Percentiles rank a stretch among this genome's conserved stretches.
Evolutionary conservation across 2,888 invertebrate species (phyloP).

Genomic region (Halocaridina rubra): DNA sequence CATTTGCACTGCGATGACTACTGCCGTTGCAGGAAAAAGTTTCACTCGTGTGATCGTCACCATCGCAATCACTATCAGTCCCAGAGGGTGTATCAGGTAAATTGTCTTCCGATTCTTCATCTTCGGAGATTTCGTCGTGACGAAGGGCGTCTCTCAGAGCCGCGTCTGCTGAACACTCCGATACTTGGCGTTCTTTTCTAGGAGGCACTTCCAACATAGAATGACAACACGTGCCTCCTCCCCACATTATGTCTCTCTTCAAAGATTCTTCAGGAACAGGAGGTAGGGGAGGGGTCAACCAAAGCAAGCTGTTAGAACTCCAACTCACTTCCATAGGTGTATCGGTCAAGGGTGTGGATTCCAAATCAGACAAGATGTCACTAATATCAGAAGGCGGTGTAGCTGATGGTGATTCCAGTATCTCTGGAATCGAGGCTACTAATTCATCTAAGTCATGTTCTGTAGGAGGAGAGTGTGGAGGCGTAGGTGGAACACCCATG

Average conservation of each 20-base stretch:
- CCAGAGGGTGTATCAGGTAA: slow-evolving; percentile 47
- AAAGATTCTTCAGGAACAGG: slow-evolving; percentile 20
- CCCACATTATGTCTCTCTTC: slow-evolving; percentile 47
- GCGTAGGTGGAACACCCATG: slow-evolving; percentile 21
- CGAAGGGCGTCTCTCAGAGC: slow-evolving; percentile 17
- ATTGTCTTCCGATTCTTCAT: slow-evolving; percentile 19
- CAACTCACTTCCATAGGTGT: neutral
- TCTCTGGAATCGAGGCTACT: slow-evolving; percentile 43
- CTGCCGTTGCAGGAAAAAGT: no score
- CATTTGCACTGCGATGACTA: slow-evolving; percentile 14
- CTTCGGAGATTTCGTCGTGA: slow-evolving; percentile 28
- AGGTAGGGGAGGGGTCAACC: neutral
- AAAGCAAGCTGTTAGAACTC: neutral
- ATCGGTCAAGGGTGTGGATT: neutral
- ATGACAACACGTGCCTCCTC: slow-evolving; percentile 13
- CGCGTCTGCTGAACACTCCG: slow-evolving; percentile 32
- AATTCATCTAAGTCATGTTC: slow-evolving; percentile 49
- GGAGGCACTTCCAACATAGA: neutral
- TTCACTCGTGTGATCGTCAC: slow-evolving; percentile 22
- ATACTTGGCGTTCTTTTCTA: slow-evolving; percentile 22
- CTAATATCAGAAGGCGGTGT: slow-evolving; percentile 39
- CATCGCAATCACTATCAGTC: slow-evolving; percentile 48
- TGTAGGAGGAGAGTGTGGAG: slow-evolving; percentile 48
- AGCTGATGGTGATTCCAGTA: slow-evolving; percentile 41
- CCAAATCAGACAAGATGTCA: slow-evolving; percentile 41